Conservation (phyloP, 2,113 vertebrate species). For the Cephalopterus ornatus region DNA sequence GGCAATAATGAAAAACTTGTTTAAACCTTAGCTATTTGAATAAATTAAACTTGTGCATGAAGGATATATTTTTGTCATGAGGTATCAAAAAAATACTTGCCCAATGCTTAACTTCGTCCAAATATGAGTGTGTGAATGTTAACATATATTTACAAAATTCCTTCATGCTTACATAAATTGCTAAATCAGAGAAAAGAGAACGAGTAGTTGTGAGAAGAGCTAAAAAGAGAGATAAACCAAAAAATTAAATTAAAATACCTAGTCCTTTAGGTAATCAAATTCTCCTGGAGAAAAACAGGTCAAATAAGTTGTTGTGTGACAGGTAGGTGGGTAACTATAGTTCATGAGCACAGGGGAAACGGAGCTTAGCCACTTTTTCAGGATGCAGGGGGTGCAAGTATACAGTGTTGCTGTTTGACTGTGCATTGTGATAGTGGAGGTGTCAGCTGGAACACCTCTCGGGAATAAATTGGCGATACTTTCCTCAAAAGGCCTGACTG, state of each 20-base stretch:
- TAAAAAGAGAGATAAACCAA: not conserved
- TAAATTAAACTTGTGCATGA: not conserved
- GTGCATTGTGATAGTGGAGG: not conserved
- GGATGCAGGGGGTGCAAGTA: not conserved
- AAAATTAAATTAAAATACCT: not conserved
- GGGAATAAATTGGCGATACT: not conserved
- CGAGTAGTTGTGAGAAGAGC: not conserved
- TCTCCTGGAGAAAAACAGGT: not conserved
- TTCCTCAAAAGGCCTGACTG: not conserved
- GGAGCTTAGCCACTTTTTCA: not conserved
- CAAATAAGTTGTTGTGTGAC: not conserved
- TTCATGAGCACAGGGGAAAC: not conserved
- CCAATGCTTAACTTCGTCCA: not conserved
- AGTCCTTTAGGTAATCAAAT: not conserved
- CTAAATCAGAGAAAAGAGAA: not conserved
- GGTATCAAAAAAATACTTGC: not conserved
- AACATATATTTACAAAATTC: not conserved
- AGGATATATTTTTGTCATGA: conserved; percentile 5
- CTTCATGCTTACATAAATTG: not conserved
- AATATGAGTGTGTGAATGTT: not conserved
- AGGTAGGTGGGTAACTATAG: not conserved
- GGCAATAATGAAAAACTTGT: conserved; percentile 35
- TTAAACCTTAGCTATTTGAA: not conserved
- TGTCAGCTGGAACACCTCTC: not conserved
- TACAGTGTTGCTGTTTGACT: rapidly evolving